These are phyloP conservation scores for Corydoras maculifer DNA, from an alignment of 2,113 vertebrate genomes.

Conservation along the genomic window DNA sequence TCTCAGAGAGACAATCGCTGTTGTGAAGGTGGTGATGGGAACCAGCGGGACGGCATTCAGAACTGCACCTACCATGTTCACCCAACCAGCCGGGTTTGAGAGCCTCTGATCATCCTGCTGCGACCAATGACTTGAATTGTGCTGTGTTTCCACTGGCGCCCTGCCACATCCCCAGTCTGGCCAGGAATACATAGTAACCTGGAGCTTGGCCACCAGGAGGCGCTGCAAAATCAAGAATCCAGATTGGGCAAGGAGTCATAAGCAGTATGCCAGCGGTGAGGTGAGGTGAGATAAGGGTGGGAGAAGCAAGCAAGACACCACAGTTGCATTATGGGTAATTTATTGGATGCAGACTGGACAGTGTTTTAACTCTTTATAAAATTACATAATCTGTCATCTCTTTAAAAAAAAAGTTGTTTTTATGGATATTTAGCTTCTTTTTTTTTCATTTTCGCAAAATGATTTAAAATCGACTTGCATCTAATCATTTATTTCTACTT, in stretches of 20 bases:
- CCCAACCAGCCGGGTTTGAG: conserved; percentile 67
- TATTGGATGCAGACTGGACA: conserved; percentile 56
- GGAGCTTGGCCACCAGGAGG: conserved; percentile 64
- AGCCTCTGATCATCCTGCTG: conserved; percentile 35
- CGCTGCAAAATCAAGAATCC: conserved; percentile 54
- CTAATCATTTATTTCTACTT: too few relatives aligned
- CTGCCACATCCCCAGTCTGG: conserved; percentile 58
- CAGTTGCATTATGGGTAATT: conserved; percentile 45
- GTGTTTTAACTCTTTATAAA: conserved; percentile 53
- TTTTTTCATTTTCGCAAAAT: too few relatives aligned
- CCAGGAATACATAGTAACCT: conserved; percentile 62
- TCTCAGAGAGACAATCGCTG: conserved; percentile 58
- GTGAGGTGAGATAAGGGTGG: conserved; percentile 27
- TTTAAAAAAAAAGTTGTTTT: conserved; percentile 25
- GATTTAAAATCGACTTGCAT: too few relatives aligned
- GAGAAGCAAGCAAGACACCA: conserved; percentile 27
- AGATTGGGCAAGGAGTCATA: conserved; percentile 54
- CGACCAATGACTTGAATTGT: conserved; percentile 56
- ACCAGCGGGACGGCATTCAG: conserved; percentile 52
- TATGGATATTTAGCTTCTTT: too few relatives aligned
- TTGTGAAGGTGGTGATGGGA: conserved; percentile 50
- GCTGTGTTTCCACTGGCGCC: conserved; percentile 60
- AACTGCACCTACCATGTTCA: conserved; percentile 64
- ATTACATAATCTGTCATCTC: conserved; percentile 41
- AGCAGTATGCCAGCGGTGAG: conserved; percentile 42